phyloP scores from a whole-genome alignment of 2,113 vertebrate species.

The Platysteira castanea region DNA sequence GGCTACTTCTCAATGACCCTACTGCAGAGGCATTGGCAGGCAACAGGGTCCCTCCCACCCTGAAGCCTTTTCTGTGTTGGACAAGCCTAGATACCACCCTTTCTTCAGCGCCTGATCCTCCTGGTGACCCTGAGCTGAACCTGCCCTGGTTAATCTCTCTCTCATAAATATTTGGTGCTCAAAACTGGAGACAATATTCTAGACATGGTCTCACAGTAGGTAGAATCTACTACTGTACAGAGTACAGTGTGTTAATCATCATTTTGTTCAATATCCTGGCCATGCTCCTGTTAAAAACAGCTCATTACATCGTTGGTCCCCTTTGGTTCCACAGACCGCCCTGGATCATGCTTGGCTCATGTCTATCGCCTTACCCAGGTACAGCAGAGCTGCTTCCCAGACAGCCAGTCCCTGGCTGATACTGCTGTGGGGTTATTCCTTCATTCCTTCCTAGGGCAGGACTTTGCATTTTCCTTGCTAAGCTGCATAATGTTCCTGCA shows the following conservation, averaged over 20 bases:
- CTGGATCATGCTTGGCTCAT: neutral
- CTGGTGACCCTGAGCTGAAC: neutral
- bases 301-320: accelerated
- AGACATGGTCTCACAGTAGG: neutral
- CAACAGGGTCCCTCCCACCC: neutral
- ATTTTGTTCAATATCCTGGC: neutral
- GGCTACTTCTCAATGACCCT: neutral
- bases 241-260: neutral
- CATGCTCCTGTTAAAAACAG: neutral
- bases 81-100: neutral
- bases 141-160: neutral
- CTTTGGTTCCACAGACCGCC: neutral
- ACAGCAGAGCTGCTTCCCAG: neutral
- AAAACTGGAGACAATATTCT: neutral
- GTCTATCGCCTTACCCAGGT: neutral
- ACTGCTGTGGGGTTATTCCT: neutral
- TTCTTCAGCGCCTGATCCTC: neutral
- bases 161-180: neutral
- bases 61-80: neutral
- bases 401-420: neutral
- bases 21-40: neutral
- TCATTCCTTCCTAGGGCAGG: neutral
- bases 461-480: neutral
- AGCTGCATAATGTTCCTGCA: neutral
- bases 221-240: neutral